These are phyloP conservation scores for Hoplodrina blanda DNA, from an alignment of 2,888 invertebrate species.

Conservation along the genomic window DNA sequence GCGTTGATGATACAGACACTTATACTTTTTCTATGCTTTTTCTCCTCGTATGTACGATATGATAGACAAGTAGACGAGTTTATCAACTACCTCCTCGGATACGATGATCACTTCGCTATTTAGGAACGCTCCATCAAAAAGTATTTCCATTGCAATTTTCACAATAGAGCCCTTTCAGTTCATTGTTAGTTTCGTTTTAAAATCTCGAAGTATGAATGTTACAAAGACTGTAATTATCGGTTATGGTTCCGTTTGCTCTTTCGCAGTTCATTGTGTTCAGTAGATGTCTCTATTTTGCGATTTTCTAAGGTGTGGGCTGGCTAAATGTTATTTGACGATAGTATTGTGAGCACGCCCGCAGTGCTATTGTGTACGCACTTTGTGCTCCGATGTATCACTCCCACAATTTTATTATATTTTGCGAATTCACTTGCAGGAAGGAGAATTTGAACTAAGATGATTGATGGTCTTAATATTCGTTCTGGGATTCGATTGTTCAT, in stretches of 20 bases:
- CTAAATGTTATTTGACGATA: slow-evolving; percentile 90
- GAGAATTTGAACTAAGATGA: slow-evolving; percentile 78
- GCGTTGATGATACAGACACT: slow-evolving; percentile 16
- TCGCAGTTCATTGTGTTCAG: slow-evolving; percentile 80
- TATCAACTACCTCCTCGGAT: slow-evolving; percentile 38
- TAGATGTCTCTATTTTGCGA: slow-evolving; percentile 89
- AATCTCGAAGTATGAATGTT: slow-evolving; percentile 78
- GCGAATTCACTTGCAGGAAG: slow-evolving; percentile 83
- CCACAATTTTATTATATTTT: slow-evolving; percentile 86
- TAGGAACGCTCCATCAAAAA: slow-evolving; percentile 72
- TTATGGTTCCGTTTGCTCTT: slow-evolving; percentile 84
- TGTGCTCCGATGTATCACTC: slow-evolving; percentile 86
- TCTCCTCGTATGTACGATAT: slow-evolving; percentile 29
- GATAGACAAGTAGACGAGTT: slow-evolving; percentile 50
- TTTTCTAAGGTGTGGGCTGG: slow-evolving; percentile 90
- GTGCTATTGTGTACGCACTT: slow-evolving; percentile 81
- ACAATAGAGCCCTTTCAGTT: slow-evolving; percentile 70
- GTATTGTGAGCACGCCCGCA: slow-evolving; percentile 87
- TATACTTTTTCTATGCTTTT: slow-evolving; percentile 45
- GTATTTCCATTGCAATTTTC: slow-evolving; percentile 73
- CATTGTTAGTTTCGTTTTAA: slow-evolving; percentile 80
- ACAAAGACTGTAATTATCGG: slow-evolving; percentile 89
- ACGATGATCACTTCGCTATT: slow-evolving; percentile 50
- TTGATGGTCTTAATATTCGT: slow-evolving; percentile 80
- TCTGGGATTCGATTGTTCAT: slow-evolving; percentile 68